Percentiles rank a stretch among this genome's conserved stretches.
phyloP scores from a whole-genome alignment of 1,140 invertebrate species.

The Fopius arisanus region DNA sequence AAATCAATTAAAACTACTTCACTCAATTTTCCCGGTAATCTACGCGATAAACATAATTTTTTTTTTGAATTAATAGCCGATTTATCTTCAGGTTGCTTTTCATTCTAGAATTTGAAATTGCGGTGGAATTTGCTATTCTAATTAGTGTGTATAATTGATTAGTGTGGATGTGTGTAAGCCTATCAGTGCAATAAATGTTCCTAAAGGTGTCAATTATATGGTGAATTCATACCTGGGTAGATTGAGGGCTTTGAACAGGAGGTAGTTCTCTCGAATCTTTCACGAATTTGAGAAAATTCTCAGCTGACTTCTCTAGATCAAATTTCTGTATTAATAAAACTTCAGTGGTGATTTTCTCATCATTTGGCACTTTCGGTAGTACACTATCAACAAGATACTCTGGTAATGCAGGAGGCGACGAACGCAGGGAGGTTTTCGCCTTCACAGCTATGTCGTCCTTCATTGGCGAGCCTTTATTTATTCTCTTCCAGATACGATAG shows the following conservation, averaged over 20 bases:
- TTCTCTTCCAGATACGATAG: constrained; percentile 57
- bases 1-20: constrained; percentile 55
- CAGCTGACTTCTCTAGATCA: constrained; percentile 53
- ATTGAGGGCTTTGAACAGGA: neutral
- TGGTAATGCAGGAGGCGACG: constrained; percentile 41
- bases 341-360: constrained; percentile 46
- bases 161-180: too few relatives aligned
- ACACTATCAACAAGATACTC: constrained; percentile 44
- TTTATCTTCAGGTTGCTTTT: constrained; percentile 42
- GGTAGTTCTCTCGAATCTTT: constrained; percentile 29
- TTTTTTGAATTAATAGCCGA: constrained; percentile 26
- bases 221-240: constrained; percentile 21
- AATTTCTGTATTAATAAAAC: constrained; percentile 54
- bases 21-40: constrained; percentile 40
- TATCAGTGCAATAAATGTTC: neutral
- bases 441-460: constrained; percentile 50
- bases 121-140: neutral
- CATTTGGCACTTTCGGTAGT: constrained; percentile 56
- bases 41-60: constrained; percentile 29
- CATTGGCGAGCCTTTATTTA: constrained; percentile 47
- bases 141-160: neutral
- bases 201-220: neutral
- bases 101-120: constrained; percentile 26
- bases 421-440: constrained; percentile 49
- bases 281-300: constrained; percentile 53